Conservation (phyloP, 2,888 invertebrate species). For the Dynastes tityus region DNA sequence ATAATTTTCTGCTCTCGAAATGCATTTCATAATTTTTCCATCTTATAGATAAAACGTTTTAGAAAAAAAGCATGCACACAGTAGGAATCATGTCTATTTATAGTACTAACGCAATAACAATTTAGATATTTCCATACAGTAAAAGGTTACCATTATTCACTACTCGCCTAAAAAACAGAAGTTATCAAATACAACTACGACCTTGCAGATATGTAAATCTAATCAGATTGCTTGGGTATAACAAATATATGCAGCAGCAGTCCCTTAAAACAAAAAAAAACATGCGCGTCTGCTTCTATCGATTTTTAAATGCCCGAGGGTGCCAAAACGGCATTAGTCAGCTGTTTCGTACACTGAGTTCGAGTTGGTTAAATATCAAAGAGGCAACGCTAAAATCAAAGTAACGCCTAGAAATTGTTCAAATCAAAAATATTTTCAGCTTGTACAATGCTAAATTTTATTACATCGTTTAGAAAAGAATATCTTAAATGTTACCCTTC, state of each 20-base stretch:
- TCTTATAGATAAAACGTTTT: background rate
- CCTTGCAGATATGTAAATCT: background rate
- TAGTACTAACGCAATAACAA: conserved; percentile 31
- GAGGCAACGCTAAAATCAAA: background rate
- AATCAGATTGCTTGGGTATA: background rate
- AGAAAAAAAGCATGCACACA: conserved; percentile 8
- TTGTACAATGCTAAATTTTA: no score
- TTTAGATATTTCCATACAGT: conserved; percentile 9
- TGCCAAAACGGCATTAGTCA: conserved; percentile 40
- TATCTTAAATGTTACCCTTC: background rate
- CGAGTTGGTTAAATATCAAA: background rate
- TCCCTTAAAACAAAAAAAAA: conserved; percentile 27
- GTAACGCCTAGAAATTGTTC: no score
- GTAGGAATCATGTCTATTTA: conserved; percentile 41
- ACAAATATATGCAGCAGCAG: background rate
- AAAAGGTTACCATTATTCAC: no score
- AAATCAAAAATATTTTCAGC: no score
- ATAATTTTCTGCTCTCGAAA: background rate
- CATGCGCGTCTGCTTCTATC: conserved; percentile 37
- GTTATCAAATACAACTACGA: background rate
- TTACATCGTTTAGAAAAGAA: no score
- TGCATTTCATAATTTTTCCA: background rate
- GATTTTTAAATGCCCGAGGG: conserved; percentile 23
- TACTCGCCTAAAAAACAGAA: no score
- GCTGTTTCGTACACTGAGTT: background rate